A percentile compares a stretch with the other conserved stretches of the same genome.
phyloP scores from a whole-genome alignment of 2,888 invertebrate species.

The Cheiracanthium punctorium region DNA sequence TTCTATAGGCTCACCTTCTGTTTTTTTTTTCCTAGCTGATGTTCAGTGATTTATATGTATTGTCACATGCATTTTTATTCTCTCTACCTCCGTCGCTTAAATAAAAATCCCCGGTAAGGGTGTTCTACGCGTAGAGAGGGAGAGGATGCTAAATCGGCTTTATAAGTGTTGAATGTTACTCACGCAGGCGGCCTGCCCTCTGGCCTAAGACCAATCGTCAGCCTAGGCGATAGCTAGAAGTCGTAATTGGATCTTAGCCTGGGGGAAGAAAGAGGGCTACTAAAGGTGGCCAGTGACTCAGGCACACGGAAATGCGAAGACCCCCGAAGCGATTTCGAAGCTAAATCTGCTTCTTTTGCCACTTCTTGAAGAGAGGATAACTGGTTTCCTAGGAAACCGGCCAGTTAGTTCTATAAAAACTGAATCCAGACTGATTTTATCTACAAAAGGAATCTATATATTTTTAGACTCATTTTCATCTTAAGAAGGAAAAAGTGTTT shows the following conservation, averaged over 20 bases:
- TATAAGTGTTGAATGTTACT: constrained; percentile 63
- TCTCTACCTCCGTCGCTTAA: background rate
- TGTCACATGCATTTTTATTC: background rate
- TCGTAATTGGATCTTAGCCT: constrained; percentile 54
- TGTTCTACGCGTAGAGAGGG: constrained; percentile 18
- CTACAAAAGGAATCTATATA: background rate
- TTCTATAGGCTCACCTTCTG: too few species aligned
- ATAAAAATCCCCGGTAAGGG: background rate
- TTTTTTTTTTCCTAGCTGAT: background rate
- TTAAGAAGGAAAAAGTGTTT: too few species aligned
- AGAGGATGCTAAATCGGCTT: constrained; percentile 55
- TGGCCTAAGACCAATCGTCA: constrained; percentile 49
- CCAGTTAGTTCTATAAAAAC: background rate
- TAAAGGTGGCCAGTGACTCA: constrained; percentile 47
- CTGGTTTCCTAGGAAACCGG: background rate
- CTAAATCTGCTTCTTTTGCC: constrained; percentile 48
- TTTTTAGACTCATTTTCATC: too few species aligned
- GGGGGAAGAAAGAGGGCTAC: constrained; percentile 21
- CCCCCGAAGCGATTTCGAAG: constrained; percentile 39
- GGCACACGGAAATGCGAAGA: constrained; percentile 28
- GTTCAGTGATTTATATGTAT: background rate
- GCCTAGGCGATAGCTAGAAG: constrained; percentile 28
- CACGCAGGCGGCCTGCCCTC: constrained; percentile 45
- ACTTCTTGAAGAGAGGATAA: constrained; percentile 19
- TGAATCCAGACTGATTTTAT: constrained; percentile 3